phyloP scores from a whole-genome alignment of 2,888 invertebrate species.

The Yponomeuta evonymella region DNA sequence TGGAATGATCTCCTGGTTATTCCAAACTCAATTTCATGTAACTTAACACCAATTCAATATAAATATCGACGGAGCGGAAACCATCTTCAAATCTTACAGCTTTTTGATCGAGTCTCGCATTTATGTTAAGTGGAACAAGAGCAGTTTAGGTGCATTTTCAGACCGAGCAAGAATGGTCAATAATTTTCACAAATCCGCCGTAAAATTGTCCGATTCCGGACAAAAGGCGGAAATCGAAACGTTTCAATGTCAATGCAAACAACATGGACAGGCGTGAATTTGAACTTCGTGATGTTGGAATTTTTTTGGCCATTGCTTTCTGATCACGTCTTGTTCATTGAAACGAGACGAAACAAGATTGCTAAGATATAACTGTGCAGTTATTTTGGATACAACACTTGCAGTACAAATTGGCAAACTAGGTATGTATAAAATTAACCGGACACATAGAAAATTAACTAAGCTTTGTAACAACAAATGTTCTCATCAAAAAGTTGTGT shows the following conservation, averaged over 20 bases:
- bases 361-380: not conserved
- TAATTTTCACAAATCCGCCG: not conserved
- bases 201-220: slow-evolving; percentile 10
- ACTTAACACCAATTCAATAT: not conserved
- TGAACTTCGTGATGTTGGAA: slow-evolving; percentile 1
- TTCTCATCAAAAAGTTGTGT: not conserved
- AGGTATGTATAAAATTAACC: not conserved
- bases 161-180: not conserved
- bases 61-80: too few relatives aligned
- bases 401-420: not conserved
- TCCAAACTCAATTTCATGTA: not conserved
- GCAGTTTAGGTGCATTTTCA: not conserved
- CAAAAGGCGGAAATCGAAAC: slow-evolving; percentile 3
- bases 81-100: not conserved
- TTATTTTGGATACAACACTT: not conserved
- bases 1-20: not conserved
- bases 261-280: slow-evolving; percentile 3
- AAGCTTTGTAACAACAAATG: not conserved
- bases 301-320: slow-evolving; percentile 2
- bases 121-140: not conserved
- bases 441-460: not conserved
- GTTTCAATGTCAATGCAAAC: slow-evolving; percentile 12
- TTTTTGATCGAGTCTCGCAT: not conserved
- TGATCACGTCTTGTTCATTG: not conserved
- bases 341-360: not conserved